phyloP scores from a whole-genome alignment of 2,888 invertebrate species.

The Caenorhabditis angaria region DNA sequence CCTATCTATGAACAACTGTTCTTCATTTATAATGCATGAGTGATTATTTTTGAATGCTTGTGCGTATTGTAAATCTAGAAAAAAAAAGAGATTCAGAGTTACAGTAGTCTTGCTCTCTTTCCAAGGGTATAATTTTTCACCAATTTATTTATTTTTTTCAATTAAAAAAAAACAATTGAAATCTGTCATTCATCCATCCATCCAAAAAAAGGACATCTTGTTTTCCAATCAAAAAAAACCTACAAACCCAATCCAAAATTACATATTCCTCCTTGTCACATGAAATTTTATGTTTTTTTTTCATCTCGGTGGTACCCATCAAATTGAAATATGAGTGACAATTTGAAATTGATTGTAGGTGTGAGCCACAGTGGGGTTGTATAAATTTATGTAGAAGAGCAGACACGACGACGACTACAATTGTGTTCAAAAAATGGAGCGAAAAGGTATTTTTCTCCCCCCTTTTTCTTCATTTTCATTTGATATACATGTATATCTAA shows the following conservation, averaged over 20 bases:
- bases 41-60: too few relatives aligned
- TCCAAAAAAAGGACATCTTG: background rate
- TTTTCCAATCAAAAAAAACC: background rate
- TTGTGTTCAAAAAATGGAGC: conserved; percentile 23
- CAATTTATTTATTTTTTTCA: background rate
- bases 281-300: background rate
- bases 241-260: background rate
- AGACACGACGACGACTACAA: background rate
- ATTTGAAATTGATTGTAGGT: background rate
- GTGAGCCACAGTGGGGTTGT: background rate
- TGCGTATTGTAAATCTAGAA: too few relatives aligned
- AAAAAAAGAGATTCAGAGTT: too few relatives aligned
- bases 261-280: background rate
- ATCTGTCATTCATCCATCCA: background rate
- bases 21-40: too few relatives aligned
- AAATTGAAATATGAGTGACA: conserved; percentile 2
- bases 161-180: background rate
- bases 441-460: conserved; percentile 17
- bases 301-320: background rate
- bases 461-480: background rate
- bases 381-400: conserved; percentile 1
- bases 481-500: background rate
- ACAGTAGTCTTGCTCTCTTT: background rate
- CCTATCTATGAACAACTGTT: too few relatives aligned
- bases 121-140: background rate